Evolutionary conservation across 1,140 invertebrate genomes (phyloP).

Genomic region (Ditylenchus dipsaci): DNA sequence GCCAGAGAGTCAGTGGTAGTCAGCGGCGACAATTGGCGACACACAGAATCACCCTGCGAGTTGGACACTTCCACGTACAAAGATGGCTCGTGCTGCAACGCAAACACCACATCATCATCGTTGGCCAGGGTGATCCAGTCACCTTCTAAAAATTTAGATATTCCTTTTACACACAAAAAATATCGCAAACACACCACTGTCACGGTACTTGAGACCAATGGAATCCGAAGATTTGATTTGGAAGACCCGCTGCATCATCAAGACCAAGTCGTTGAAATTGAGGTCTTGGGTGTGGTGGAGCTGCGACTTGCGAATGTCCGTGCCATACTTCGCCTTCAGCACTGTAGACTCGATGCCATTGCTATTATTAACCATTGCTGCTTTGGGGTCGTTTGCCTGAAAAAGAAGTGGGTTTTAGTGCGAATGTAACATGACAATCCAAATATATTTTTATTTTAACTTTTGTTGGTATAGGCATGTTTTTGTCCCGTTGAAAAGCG

Average conservation of each 20-base stretch:
- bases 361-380: neutral
- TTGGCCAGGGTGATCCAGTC: constrained; percentile 46
- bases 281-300: constrained; percentile 45
- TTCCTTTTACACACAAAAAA: neutral
- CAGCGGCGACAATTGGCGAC: neutral
- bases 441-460: too few relatives aligned
- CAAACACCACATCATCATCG: constrained; percentile 42
- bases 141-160: constrained; percentile 28
- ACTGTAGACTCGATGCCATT: constrained; percentile 16
- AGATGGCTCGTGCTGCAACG: constrained; percentile 23
- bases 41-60: neutral
- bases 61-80: constrained; percentile 31
- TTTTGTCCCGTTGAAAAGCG: too few relatives aligned
- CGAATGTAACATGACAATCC: too few relatives aligned
- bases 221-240: constrained; percentile 22
- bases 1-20: neutral
- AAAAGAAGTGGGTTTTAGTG: too few relatives aligned
- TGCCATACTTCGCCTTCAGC: constrained; percentile 36
- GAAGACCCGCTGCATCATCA: constrained; percentile 45
- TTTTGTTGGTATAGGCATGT: too few relatives aligned
- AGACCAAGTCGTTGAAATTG: constrained; percentile 42
- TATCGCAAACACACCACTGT: constrained; percentile 30
- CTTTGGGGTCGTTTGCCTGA: too few relatives aligned
- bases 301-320: constrained; percentile 39
- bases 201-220: constrained; percentile 44